These are phyloP conservation scores for Criorhina ranunculi DNA, from an alignment of 2,888 invertebrate species.

Conservation along the genomic window DNA sequence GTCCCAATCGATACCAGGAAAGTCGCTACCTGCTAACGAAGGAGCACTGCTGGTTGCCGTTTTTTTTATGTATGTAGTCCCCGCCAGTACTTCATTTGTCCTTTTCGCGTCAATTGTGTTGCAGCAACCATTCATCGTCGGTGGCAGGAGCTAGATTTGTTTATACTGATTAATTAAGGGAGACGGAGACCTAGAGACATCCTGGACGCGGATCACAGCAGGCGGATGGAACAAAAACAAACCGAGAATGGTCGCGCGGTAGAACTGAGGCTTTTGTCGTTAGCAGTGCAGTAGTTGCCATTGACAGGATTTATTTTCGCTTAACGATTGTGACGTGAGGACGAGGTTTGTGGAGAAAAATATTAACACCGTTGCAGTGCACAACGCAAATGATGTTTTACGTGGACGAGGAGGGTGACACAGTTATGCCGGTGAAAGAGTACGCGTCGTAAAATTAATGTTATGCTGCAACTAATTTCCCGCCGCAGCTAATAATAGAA, in stretches of 20 bases:
- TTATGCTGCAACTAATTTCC: conserved; percentile 47
- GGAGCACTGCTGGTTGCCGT: conserved; percentile 10
- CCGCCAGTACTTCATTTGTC: conserved; percentile 1
- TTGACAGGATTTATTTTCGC: conserved; percentile 58
- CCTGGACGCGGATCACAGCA: not conserved
- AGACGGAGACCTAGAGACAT: conserved; percentile 13
- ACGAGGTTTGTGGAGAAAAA: not conserved
- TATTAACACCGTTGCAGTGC: not conserved
- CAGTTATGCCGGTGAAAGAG: not conserved
- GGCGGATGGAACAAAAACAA: conserved; percentile 10
- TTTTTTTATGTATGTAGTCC: conserved; percentile 16
- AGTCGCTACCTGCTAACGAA: conserved; percentile 9
- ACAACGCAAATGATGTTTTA: conserved; percentile 20
- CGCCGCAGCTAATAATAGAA: conserved; percentile 27
- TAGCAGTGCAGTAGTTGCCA: conserved; percentile 25
- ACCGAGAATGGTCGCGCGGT: not conserved
- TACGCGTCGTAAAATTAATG: conserved; percentile 16
- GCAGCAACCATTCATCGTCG: conserved; percentile 14
- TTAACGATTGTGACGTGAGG: not conserved
- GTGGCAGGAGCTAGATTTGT: conserved; percentile 46
- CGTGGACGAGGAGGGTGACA: not conserved
- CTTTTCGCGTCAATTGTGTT: conserved; percentile 2
- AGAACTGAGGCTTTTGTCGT: conserved; percentile 30
- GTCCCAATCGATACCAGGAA: conserved; percentile 19
- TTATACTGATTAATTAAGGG: conserved; percentile 62